A percentile compares a stretch with the other conserved stretches of the same genome.
Conservation (phyloP, 2,888 invertebrate genomes). For the Tenodera sinensis region DNA sequence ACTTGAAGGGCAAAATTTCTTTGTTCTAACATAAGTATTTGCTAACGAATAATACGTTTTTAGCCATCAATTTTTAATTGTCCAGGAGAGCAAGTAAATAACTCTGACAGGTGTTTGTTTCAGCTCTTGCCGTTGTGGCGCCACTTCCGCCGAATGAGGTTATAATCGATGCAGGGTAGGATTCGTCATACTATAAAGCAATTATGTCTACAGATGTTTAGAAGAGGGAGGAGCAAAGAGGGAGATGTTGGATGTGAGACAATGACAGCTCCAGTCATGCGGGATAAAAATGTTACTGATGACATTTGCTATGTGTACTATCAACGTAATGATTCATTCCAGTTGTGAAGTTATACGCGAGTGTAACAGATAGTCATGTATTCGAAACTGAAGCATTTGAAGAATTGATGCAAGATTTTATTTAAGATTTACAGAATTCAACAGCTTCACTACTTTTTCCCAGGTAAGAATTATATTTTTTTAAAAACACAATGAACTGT, state of each 20-base stretch:
- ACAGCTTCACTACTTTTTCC: neutral
- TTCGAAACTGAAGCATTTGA: neutral
- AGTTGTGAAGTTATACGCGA: neutral
- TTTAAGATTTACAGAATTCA: neutral
- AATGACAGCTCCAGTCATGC: neutral
- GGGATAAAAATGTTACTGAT: neutral
- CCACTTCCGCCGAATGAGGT: neutral
- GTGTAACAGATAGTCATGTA: neutral
- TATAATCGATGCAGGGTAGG: neutral
- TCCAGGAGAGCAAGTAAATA: too few relatives aligned
- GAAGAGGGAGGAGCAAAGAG: neutral
- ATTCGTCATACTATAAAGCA: neutral
- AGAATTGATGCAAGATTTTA: neutral
- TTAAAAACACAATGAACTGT: too few relatives aligned
- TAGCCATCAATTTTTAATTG: too few relatives aligned
- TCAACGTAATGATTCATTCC: neutral
- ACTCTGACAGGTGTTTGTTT: neutral
- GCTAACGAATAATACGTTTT: too few relatives aligned
- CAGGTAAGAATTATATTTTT: neutral
- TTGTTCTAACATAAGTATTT: too few relatives aligned
- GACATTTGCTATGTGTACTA: neutral
- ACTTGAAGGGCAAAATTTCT: too few relatives aligned
- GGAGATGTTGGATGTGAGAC: neutral
- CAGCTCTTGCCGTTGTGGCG: neutral
- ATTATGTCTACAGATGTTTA: neutral